Base-by-base conservation (phyloP, 37 sponge, comb jelly and placozoan species). In the Chondrosia reniformis region DNA sequence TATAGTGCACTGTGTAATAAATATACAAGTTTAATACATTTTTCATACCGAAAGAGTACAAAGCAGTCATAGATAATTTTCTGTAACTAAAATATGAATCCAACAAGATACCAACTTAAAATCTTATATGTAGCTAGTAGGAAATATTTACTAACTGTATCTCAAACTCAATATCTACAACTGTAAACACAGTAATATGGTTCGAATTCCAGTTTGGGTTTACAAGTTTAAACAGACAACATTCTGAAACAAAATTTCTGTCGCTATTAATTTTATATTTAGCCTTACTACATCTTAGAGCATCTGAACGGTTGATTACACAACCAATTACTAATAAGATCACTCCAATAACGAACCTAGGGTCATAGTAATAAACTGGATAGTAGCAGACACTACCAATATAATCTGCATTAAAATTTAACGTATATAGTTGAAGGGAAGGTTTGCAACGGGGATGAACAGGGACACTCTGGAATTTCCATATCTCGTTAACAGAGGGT, bases 161-260 rank as follows among this genome's bases (percentile, higher is more conserved):
- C n/a, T n/a, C n/a, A n/a, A n/a, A n/a, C n/a, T n/a, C n/a, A n/a
- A n/a, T n/a, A n/a, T n/a, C n/a, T n/a, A n/a, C n/a, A n/a, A n/a
- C n/a, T n/a, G n/a, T n/a, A n/a, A n/a, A n/a, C n/a, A n/a, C n/a
- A n/a, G n/a, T n/a, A n/a, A n/a, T n/a, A n/a, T n/a, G n/a, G n/a
- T n/a, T n/a, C n/a, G n/a, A n/a, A n/a, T n/a, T n/a, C n/a, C n/a
- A 94, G 80, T 94, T 94, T 0, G 95, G 95, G 46, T 82, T 80
- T n/a, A 91, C 75, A 9, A 94, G 40, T 33, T 75, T 78, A 71
- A 84, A 94, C 42, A 90, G 69, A 2, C 49, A 25, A 28, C 91
- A 91, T 54, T 84, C 64, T 2, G 95, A 91, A 25, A 94, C 75
- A 27, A 61, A 21, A 76, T 66, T 40, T 17, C 36, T 66, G 6